Base-by-base conservation (phyloP, 2,888 invertebrate genomes). In the Thyatira batis region DNA sequence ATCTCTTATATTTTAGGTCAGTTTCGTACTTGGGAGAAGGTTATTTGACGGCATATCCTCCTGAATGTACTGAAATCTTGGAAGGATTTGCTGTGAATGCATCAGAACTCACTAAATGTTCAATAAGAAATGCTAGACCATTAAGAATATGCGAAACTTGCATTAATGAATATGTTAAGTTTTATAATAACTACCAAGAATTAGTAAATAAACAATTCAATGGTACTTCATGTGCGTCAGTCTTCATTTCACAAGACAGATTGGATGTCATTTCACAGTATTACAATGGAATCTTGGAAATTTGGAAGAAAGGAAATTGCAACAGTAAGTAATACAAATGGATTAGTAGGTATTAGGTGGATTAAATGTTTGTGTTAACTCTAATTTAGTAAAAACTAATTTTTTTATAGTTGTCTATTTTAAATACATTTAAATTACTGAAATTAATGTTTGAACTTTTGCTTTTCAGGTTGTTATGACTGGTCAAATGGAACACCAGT, bases 271-370 rank as follows among this genome's bases (percentile, higher is more conserved):
- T 95, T 20, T 78, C 93, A 58, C 90, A 92, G 54, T 92, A 93
- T 59, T 93, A 94, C 81, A 76, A 89, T 46, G 93, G 92, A 69
- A 93, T 93, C 62, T 69, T 85, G 54, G 78, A 88, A 65, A 80
- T 95, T 60, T 95, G 95, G 95, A 78, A 86, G 23, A 91, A 92
- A 75, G 95, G 94, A 51, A 92, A 93, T 69, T 95, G 95, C 80
- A 85, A 93, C 81, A 92, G 95, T 95, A 85, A 78, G 80, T 75
- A 49, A 45, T 13, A 45, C 8, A 13, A n/a, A n/a, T n/a, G n/a
- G n/a, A n/a, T 23, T 6, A 23, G 23, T 23, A 23, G 23, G 23
- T n/a, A n/a, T n/a, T n/a, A n/a, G n/a, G n/a, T n/a, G n/a, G n/a
- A n/a, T n/a, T n/a, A n/a, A n/a, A n/a, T n/a, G n/a, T n/a, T n/a